Evolutionary conservation across 2,888 invertebrate species (phyloP), one percentile per base, ranked within the genome.

Genomic region (Cantharis rustica): DNA sequence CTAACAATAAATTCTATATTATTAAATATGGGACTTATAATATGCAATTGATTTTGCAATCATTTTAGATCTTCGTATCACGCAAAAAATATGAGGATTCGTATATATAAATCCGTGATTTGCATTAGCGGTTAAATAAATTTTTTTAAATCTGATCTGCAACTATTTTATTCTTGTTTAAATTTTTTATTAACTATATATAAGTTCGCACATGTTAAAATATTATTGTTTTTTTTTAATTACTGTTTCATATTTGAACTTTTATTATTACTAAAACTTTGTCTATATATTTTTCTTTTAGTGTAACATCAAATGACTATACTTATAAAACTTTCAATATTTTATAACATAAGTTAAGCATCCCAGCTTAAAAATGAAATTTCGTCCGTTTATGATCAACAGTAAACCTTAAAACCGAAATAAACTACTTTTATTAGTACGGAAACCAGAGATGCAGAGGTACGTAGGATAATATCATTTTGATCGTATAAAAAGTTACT

Each of bases 351-450:
- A 76, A 78, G 69, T 75, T 74, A 68, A 72, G 71, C 75, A 72
- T 78, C 66, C 70, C 70, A 78, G 72, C 63, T 78, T 78, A 75
- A 78, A 75, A 74, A 75, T 78, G 71, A 71, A 75, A 78, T 78
- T 69, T 72, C 70, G 72, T 75, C 75, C 68, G 47, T 78, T 78
- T 78, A 78, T 75, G 75, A 73, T 75, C 70, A 31, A 66, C 63
- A 72, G 69, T 78, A 78, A 78, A 78, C 72, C 75, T 78, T 63
- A 78, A 75, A 75, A 71, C 77, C 23, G 75, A 73, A 78, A 78
- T 78, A 75, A 78, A 78, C 77, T 72, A 69, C 63, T 78, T 78
- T 78, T 78, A 78, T 78, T 78, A 75, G 77, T 72, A 16, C 72
- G 68, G 70, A 68, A 75, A 72, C 64, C 47, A 47, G 47, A 47